Conservation (phyloP, 1,140 invertebrate genomes). For the Caenorhabditis remanei region DNA sequence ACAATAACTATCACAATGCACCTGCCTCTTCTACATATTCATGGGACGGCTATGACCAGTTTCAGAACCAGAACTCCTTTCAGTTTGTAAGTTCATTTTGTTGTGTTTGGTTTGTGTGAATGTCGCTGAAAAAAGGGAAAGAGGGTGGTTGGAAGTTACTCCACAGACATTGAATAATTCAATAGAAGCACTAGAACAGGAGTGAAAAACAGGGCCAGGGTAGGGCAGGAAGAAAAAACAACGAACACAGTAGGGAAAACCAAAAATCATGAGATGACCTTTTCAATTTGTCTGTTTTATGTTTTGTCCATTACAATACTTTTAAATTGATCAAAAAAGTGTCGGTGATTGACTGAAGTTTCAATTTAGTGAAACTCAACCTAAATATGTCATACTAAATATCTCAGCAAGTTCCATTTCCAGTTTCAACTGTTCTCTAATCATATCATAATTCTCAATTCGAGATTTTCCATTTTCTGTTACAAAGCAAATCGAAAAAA, state of each 20-base stretch:
- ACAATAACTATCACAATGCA: neutral
- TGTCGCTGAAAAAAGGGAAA: neutral
- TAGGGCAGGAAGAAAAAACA: neutral
- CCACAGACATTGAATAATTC: conserved; percentile 34
- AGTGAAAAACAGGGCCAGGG: conserved; percentile 6
- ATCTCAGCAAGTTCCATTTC: too few relatives aligned
- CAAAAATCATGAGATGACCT: conserved; percentile 11
- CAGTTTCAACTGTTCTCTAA: too few relatives aligned
- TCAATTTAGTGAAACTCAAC: neutral
- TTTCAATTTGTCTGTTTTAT: neutral
- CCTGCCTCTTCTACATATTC: neutral
- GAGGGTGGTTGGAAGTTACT: neutral
- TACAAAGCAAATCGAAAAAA: too few relatives aligned
- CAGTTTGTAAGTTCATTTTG: conserved; percentile 37
- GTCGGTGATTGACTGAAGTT: neutral
- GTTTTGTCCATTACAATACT: neutral
- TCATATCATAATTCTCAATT: too few relatives aligned
- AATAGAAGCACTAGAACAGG: conserved; percentile 22
- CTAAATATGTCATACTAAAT: too few relatives aligned
- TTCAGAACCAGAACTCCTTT: neutral
- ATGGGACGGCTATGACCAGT: neutral
- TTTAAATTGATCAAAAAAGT: neutral
- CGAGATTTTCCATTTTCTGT: too few relatives aligned
- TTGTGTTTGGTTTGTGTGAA: neutral
- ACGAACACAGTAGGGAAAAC: neutral